Evolutionary conservation across 1,140 invertebrate species (phyloP).

Genomic region (Lepeophtheirus salmonis): DNA sequence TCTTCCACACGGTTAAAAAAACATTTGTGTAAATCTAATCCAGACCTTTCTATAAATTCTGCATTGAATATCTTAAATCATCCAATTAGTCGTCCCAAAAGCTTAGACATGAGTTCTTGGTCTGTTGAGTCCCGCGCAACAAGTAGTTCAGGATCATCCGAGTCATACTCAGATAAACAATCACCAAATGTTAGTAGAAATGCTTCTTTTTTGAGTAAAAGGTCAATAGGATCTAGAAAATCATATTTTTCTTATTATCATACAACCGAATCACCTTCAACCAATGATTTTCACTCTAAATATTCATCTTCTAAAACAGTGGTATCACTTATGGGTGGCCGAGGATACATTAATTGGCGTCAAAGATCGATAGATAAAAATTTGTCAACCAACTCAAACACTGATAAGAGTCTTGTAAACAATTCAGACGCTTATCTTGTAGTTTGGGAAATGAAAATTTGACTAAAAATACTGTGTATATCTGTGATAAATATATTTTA

Average conservation of each 20-base stretch:
- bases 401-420: constrained; percentile 36
- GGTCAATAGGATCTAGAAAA: background rate
- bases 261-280: background rate
- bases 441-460: constrained; percentile 76
- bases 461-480: too few relatives aligned
- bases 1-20: constrained; percentile 39
- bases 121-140: constrained; percentile 47
- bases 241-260: background rate
- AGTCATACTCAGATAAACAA: constrained; percentile 36
- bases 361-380: constrained; percentile 41
- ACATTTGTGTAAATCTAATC: constrained; percentile 51
- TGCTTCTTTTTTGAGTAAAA: background rate
- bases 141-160: constrained; percentile 42
- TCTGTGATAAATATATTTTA: too few relatives aligned
- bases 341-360: constrained; percentile 64
- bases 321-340: constrained; percentile 62
- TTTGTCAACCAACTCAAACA: constrained; percentile 29
- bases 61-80: constrained; percentile 32
- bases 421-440: constrained; percentile 63
- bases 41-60: constrained; percentile 56
- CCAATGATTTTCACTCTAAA: constrained; percentile 14
- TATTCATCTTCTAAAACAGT: constrained; percentile 45
- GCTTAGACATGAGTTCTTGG: constrained; percentile 64
- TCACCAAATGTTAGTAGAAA: constrained; percentile 2
- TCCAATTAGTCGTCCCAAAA: constrained; percentile 55